Evolutionary conservation across 2,888 invertebrate species (phyloP), one percentile per base, ranked within the genome.

Genomic region (Hoplodrina ambigua): DNA sequence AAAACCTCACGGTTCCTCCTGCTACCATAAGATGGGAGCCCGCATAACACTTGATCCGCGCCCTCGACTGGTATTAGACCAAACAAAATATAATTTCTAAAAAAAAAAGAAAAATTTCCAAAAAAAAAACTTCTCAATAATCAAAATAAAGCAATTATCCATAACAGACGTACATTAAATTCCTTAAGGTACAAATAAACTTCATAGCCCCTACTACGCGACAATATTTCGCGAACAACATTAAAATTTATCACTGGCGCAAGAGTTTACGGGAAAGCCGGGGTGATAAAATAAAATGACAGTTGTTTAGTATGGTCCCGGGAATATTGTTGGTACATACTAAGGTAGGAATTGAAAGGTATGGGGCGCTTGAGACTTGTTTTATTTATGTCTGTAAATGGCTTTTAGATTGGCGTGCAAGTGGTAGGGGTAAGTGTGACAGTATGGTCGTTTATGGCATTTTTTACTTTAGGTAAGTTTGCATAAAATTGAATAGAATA

Each of bases 271-370:
- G 91, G 89, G 90, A 88, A 93, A 94, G 94, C 93, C 92, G 84
- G 94, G 94, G 95, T 93, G 93, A 95, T 95, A 95, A 96, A 96
- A 95, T 95, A 95, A 95, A 95, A 95, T 94, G 95, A 95, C 95
- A 95, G 94, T 96, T 95, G 95, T 95, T 96, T 96, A 96, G 94
- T 94, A 92, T 87, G 90, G 93, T 88, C 93, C 82, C 91, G 94
- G 95, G 95, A 94, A 92, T 93, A 92, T 92, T 89, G 90, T 86
- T 87, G 88, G 88, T 89, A 85, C 83, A 86, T 84, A 90, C 88
- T 91, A 92, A 92, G 91, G 91, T 91, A 90, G 92, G 94, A 94
- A 96, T 95, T 96, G 95, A 96, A 96, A 95, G 95, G 94, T 94
- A 95, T 93, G 92, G 94, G 94, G 91, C 94, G 90, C 91, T 69